Percentiles rank a stretch among this genome's conserved stretches.
These are phyloP conservation scores for Luperina nickerlii DNA, from an alignment of 2,888 invertebrate genomes.

Conservation along the genomic window DNA sequence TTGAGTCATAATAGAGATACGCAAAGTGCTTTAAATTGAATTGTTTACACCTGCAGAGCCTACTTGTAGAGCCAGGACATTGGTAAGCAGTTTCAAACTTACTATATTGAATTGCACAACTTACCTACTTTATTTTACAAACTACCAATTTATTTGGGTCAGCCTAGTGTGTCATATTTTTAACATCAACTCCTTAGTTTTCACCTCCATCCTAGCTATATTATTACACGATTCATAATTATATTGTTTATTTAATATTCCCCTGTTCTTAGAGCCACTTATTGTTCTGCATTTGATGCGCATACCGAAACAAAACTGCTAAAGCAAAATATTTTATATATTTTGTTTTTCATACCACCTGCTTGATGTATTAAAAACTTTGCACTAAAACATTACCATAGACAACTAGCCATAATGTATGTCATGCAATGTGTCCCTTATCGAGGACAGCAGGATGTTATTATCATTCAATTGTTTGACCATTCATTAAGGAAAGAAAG, in stretches of 20 bases:
- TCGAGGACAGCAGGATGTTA: conserved; percentile 29
- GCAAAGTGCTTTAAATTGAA: conserved; percentile 26
- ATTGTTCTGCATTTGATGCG: background rate
- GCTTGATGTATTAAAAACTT: background rate
- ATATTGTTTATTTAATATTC: background rate
- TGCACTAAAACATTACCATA: background rate
- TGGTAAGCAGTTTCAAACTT: conserved; percentile 17
- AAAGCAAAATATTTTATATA: too few relatives aligned
- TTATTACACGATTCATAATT: background rate
- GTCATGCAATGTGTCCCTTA: conserved; percentile 26
- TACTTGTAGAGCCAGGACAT: background rate
- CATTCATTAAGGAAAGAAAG: conserved; percentile 9
- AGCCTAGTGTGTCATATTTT: background rate
- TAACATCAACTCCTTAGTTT: too few relatives aligned
- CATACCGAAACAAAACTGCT: background rate
- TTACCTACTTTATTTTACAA: background rate
- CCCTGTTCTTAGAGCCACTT: background rate
- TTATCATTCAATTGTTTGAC: conserved; percentile 23
- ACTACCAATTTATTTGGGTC: background rate
- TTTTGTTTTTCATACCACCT: background rate
- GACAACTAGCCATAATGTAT: background rate
- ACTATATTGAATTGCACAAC: background rate
- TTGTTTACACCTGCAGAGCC: background rate
- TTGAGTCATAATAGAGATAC: conserved; percentile 41
- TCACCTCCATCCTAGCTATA: background rate